Percentiles rank a stretch among this genome's conserved stretches.
These are phyloP conservation scores for Prolemur simus DNA, from an alignment of 2,113 vertebrate species.

Conservation along the genomic window DNA sequence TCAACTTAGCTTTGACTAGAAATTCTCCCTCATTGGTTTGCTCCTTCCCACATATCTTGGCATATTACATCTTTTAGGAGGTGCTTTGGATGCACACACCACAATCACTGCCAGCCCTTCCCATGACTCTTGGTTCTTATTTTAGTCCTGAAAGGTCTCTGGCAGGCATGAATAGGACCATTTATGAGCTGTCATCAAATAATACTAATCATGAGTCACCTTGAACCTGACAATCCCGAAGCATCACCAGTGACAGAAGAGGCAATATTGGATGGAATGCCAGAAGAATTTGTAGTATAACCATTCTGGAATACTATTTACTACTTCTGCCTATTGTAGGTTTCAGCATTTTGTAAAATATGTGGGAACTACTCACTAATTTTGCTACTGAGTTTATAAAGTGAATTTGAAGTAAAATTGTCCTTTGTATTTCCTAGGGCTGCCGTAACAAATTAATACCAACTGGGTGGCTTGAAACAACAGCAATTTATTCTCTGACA, in stretches of 20 bases:
- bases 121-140: neutral
- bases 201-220: neutral
- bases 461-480: neutral
- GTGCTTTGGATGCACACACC: neutral
- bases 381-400: neutral
- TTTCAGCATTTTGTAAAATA: conserved; percentile 38
- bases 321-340: neutral
- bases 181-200: conserved; percentile 7
- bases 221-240: neutral
- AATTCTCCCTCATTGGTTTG: neutral
- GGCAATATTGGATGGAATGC: neutral
- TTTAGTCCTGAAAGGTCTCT: neutral
- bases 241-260: neutral
- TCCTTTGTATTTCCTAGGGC: neutral
- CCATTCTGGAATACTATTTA: neutral
- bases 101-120: neutral
- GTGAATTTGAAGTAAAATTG: neutral
- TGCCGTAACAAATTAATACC: neutral
- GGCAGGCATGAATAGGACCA: neutral
- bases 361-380: neutral
- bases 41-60: neutral
- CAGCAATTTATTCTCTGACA: neutral
- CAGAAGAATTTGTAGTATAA: neutral
- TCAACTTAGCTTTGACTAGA: neutral
- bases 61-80: neutral